Evolutionary conservation across 2,797 vertebrate species (phyloP), one percentile per base, ranked within the genome.

Genomic region (Lagorchestes hirsutus): DNA sequence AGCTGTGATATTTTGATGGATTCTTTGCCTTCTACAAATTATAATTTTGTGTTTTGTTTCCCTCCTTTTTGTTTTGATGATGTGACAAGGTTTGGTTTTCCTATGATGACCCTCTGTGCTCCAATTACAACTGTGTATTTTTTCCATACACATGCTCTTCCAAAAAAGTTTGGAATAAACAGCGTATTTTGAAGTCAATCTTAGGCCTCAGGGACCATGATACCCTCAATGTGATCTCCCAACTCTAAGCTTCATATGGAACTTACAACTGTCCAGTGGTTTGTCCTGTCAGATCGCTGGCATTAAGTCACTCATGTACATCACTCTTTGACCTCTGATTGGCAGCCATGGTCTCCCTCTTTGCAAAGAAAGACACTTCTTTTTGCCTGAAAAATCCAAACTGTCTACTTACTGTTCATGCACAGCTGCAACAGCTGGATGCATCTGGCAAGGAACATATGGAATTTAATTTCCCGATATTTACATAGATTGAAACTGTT

Each of bases 391-490:
- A 4, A 97, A 98, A 97, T 97, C 96, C 98, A 92, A 98, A 98
- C 97, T 98, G 97, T 98, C 98, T 98, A 54, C 96, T 98, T 97
- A 97, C 98, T 0, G 52, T 97, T 98, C 95, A 95, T 90, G 91
- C 97, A 97, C 98, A 98, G 98, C 98, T 98, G 98, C 96, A 98
- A 98, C 98, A 98, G 98, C 98, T 98, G 98, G 98, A 97, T 98
- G 97, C 98, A 98, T 98, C 98, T 98, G 98, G 98, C 97, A 95
- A 28, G 92, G 96, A 98, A 98, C 98, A 98, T 98, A 98, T 96
- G 98, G 98, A 98, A 98, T 98, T 98, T 98, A 98, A 99, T 99
- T 98, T 98, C 98, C 98, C 98, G 94, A 98, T 99, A 99, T 99
- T 99, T 99, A 99, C 98, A 98, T 98, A 98, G 98, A 98, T 98